Percentiles rank a stretch among this genome's conserved stretches.
Evolutionary conservation across 2,888 invertebrate genomes (phyloP).

Genomic region (Aleiodes testaceus): DNA sequence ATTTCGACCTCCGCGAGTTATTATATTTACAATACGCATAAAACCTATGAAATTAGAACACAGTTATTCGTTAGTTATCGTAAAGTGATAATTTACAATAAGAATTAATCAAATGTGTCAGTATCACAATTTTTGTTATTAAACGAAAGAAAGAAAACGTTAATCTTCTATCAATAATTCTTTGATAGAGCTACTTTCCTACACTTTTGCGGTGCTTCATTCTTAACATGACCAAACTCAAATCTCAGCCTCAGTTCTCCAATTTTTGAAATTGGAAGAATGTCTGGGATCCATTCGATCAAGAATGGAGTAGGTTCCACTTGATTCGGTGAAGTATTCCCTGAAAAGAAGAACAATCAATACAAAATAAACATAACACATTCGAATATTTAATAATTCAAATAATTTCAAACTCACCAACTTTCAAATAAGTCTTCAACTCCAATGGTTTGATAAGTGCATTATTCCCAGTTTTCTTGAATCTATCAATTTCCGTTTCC

Average conservation of each 20-base stretch:
- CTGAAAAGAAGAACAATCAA: constrained; percentile 62
- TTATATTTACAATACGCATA: too few relatives aligned
- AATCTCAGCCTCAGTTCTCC: constrained; percentile 84
- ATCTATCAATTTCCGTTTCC: constrained; percentile 69
- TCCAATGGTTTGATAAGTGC: constrained; percentile 76
- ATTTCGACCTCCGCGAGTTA: too few relatives aligned
- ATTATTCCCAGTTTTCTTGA: constrained; percentile 69
- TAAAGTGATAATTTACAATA: too few relatives aligned
- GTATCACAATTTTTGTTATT: too few relatives aligned
- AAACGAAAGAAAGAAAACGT: too few relatives aligned
- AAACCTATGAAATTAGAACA: too few relatives aligned
- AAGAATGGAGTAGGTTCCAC: constrained; percentile 79
- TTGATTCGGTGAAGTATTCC: constrained; percentile 75
- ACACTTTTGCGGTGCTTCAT: constrained; percentile 70
- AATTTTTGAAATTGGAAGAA: constrained; percentile 80
- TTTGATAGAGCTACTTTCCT: constrained; percentile 56
- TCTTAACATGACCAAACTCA: constrained; percentile 80
- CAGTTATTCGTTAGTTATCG: too few relatives aligned
- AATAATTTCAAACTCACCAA: constrained; percentile 73
- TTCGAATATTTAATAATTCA: too few relatives aligned
- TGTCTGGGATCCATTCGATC: constrained; percentile 86
- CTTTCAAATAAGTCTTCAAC: constrained; percentile 79
- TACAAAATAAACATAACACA: neutral
- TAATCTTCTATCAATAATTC: constrained; percentile 1
- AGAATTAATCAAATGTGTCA: too few relatives aligned